Evolutionary conservation across 2,888 invertebrate species (phyloP).

Genomic region (Trichogramma dendrolimi): DNA sequence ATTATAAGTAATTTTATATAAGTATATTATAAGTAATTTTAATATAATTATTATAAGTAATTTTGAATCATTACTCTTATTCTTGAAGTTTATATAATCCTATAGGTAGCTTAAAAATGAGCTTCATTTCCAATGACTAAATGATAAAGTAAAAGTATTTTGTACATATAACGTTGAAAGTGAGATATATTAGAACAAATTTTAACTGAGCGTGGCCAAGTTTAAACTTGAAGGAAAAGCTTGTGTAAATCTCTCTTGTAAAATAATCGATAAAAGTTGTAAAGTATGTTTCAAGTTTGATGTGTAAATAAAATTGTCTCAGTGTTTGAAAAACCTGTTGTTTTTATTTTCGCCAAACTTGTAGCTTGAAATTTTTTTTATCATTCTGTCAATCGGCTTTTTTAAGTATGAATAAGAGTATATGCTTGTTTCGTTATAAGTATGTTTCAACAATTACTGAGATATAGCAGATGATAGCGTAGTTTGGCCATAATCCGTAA

Average conservation of each 20-base stretch:
- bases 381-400: constrained; percentile 41
- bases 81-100: too few relatives aligned
- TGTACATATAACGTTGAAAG: too few relatives aligned
- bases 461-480: constrained; percentile 51
- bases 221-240: constrained; percentile 9
- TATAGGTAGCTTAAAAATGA: too few relatives aligned
- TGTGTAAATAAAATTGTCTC: not conserved
- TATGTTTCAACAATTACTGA: constrained; percentile 52
- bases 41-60: too few relatives aligned
- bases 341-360: constrained; percentile 25
- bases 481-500: constrained; percentile 46
- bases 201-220: not conserved
- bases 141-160: too few relatives aligned
- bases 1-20: too few relatives aligned
- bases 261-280: constrained; percentile 25
- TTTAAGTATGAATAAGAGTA: constrained; percentile 38
- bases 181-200: not conserved
- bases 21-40: too few relatives aligned
- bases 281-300: constrained; percentile 14
- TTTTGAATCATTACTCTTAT: too few relatives aligned
- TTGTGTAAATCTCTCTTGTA: constrained; percentile 6
- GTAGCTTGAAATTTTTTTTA: constrained; percentile 46
- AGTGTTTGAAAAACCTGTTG: constrained; percentile 19
- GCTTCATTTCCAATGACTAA: too few relatives aligned
- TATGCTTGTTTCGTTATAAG: constrained; percentile 36